A percentile compares a stretch with the other conserved stretches of the same genome.
Conservation (phyloP, 2,113 vertebrate genomes). For the Eptesicus fuscus region DNA sequence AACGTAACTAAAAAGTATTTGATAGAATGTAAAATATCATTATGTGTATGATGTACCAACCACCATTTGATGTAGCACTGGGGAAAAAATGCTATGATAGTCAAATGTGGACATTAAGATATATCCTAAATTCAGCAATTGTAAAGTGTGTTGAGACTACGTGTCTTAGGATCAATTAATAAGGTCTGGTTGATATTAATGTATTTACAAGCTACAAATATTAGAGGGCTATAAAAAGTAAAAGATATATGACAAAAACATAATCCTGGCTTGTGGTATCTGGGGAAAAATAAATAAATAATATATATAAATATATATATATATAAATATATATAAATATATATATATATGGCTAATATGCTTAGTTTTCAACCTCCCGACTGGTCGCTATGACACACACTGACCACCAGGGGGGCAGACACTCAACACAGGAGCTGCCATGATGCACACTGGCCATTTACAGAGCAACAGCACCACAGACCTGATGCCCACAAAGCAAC, state of each 20-base stretch:
- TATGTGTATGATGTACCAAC: not conserved
- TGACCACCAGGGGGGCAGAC: too few relatives aligned
- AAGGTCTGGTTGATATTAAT: not conserved
- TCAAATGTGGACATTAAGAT: not conserved
- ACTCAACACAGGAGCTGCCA: too few relatives aligned
- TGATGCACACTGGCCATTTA: too few relatives aligned
- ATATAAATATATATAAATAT: too few relatives aligned
- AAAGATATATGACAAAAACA: not conserved
- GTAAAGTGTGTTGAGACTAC: not conserved
- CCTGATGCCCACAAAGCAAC: too few relatives aligned
- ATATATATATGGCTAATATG: too few relatives aligned
- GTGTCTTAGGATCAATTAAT: not conserved
- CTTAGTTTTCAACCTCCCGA: too few relatives aligned
- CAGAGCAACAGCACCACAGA: too few relatives aligned
- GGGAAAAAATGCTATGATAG: not conserved
- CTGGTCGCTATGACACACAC: too few relatives aligned
- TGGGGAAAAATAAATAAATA: too few relatives aligned
- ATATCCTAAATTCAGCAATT: not conserved
- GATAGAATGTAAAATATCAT: not conserved
- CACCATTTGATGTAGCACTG: not conserved
- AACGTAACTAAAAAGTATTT: not conserved
- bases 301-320: too few relatives aligned
- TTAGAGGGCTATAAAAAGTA: not conserved
- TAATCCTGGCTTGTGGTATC: not conserved
- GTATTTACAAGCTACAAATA: not conserved